Conservation (phyloP, 2,113 vertebrate species). For the Burhinus oedicnemus region DNA sequence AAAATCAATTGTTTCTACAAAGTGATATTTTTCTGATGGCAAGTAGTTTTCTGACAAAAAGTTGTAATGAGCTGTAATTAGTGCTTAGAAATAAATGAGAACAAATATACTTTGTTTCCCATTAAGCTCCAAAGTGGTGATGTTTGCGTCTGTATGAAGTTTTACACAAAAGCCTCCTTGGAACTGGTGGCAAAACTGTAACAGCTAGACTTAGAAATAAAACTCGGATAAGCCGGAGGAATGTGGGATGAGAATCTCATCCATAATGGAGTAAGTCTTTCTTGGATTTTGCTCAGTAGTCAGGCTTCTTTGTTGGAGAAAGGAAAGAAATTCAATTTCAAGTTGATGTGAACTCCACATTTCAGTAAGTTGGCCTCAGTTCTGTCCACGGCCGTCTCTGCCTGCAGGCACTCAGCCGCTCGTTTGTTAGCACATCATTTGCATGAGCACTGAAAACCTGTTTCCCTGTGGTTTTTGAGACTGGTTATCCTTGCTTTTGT, state of each 20-base stretch:
- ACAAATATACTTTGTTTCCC: not conserved
- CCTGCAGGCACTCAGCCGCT: not conserved
- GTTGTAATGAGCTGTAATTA: not conserved
- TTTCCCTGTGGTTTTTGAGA: not conserved
- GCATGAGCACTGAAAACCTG: not conserved
- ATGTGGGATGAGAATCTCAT: not conserved
- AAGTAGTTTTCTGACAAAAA: not conserved
- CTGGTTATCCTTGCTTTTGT: not conserved
- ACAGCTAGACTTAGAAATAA: not conserved
- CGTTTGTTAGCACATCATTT: not conserved
- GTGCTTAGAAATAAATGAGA: not conserved
- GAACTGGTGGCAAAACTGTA: not conserved
- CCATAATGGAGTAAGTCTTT: not conserved
- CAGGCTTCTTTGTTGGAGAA: not conserved
- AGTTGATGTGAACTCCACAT: not conserved
- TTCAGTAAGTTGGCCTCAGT: not conserved
- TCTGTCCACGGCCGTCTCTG: not conserved
- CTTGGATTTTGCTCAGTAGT: not conserved
- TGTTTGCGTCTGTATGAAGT: not conserved
- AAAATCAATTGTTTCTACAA: not conserved
- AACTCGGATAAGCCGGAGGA: not conserved
- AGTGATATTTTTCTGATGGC: not conserved
- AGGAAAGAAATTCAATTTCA: not conserved
- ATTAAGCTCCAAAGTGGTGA: not conserved
- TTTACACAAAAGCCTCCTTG: not conserved